Percentiles rank a stretch among this genome's conserved stretches.
phyloP scores from a whole-genome alignment of 2,113 vertebrate genomes.

The Ageneiosus marmoratus region DNA sequence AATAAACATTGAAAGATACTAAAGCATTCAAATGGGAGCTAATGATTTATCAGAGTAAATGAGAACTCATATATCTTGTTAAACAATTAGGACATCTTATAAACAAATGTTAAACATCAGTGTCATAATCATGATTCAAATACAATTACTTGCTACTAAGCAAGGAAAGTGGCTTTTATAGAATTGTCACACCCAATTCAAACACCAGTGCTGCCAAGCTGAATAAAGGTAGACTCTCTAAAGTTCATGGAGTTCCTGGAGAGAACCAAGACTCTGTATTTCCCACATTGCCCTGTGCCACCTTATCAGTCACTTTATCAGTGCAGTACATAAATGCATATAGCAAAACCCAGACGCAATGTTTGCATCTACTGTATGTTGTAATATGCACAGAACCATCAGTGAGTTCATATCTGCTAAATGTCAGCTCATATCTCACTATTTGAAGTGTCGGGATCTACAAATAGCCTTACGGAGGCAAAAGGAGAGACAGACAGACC shows the following conservation, averaged over 20 bases:
- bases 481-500: not conserved
- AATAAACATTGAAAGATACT: not conserved
- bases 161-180: not conserved
- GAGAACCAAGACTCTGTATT: not conserved
- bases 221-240: not conserved
- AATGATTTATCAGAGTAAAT: not conserved
- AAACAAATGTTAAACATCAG: not conserved
- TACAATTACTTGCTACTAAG: not conserved
- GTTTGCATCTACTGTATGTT: not conserved
- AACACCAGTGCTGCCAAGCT: not conserved
- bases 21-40: not conserved
- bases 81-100: not conserved
- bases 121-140: not conserved
- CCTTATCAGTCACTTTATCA: constrained; percentile 7
- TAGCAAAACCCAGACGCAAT: not conserved
- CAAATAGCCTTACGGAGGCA: not conserved
- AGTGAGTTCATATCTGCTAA: not conserved
- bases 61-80: not conserved
- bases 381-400: not conserved
- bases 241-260: not conserved
- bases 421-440: not conserved
- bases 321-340: not conserved
- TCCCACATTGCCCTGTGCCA: not conserved
- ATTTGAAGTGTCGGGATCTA: not conserved
- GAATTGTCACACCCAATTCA: not conserved